These are phyloP conservation scores for Aythya baeri DNA, from an alignment of 2,113 vertebrate species.

Conservation along the genomic window DNA sequence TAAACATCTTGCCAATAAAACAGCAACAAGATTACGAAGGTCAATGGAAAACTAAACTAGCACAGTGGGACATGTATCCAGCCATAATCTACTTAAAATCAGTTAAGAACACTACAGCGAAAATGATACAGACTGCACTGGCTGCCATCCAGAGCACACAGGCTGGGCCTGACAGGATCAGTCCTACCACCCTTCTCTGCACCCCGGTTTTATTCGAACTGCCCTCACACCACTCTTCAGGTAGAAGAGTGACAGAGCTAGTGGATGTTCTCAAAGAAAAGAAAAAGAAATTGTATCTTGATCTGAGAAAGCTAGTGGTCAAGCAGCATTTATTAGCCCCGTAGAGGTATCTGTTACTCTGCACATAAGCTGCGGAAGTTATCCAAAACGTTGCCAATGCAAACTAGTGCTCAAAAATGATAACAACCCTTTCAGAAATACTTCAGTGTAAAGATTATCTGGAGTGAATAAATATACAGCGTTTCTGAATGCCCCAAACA, in stretches of 20 bases:
- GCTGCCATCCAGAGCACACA: background rate
- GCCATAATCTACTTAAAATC: slow-evolving; percentile 52
- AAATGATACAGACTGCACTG: slow-evolving; percentile 17
- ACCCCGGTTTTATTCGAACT: too few species aligned
- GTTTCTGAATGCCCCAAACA: background rate
- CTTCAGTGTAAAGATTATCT: background rate
- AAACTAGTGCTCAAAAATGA: accelerated
- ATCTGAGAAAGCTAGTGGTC: accelerated
- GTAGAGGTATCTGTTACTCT: background rate
- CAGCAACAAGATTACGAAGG: background rate
- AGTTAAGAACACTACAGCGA: slow-evolving; percentile 40
- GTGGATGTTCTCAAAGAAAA: accelerated
- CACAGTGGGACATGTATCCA: slow-evolving; percentile 3
- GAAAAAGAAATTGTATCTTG: background rate
- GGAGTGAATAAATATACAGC: accelerated
- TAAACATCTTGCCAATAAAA: background rate
- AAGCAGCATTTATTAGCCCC: accelerated
- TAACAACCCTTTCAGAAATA: accelerated
- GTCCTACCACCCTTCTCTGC: background rate
- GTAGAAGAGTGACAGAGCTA: accelerated
- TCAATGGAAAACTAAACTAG: background rate
- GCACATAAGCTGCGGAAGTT: accelerated
- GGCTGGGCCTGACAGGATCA: background rate
- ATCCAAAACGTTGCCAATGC: accelerated
- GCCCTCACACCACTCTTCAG: background rate